These are phyloP conservation scores for Labeo catla DNA, from an alignment of 2,113 vertebrate species.

Conservation along the genomic window DNA sequence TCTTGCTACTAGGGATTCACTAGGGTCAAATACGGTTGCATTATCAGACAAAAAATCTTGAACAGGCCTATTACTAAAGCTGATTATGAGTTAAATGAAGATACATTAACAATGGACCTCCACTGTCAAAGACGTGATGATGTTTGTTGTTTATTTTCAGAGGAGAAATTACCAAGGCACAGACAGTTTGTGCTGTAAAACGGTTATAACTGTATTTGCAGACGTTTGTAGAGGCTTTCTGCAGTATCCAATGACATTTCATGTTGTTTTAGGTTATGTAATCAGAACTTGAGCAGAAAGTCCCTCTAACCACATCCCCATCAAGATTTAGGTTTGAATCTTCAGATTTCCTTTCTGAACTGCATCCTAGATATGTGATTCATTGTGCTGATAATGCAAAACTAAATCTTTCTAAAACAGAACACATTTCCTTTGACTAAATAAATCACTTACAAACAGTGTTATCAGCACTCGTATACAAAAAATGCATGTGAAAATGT, in stretches of 20 bases:
- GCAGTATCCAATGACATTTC: not conserved
- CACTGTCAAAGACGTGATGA: not conserved
- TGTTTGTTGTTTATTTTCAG: not conserved
- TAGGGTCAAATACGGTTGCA: not conserved
- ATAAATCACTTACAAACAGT: not conserved
- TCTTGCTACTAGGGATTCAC: not conserved
- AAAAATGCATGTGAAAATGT: not conserved
- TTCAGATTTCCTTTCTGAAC: slow-evolving; percentile 1
- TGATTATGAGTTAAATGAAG: not conserved
- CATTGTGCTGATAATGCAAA: not conserved
- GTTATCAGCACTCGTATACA: not conserved
- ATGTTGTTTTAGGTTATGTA: not conserved
- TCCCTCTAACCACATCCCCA: slow-evolving; percentile 3
- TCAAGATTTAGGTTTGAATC: not conserved
- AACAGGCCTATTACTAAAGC: not conserved
- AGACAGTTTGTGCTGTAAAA: not conserved
- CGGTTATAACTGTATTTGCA: not conserved
- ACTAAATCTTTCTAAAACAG: not conserved
- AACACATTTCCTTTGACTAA: not conserved
- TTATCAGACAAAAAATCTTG: not conserved
- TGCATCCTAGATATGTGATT: slow-evolving; percentile 12
- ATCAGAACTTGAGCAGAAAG: not conserved
- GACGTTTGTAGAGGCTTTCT: not conserved
- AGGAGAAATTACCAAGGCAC: not conserved
- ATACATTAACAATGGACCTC: not conserved